These are phyloP conservation scores for Cnemophilus loriae DNA, from an alignment of 2,113 vertebrate species.

Conservation along the genomic window DNA sequence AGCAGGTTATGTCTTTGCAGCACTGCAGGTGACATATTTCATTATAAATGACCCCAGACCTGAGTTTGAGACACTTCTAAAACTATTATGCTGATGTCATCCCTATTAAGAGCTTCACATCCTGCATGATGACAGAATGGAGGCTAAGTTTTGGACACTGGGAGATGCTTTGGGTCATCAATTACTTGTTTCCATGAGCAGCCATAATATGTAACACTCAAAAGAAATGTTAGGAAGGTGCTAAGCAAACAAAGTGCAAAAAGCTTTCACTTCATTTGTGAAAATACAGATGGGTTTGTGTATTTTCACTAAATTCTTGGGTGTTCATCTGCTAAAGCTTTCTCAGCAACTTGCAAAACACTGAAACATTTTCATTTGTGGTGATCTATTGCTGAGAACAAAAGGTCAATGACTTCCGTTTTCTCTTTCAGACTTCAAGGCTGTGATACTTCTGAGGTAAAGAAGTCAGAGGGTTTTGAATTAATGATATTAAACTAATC, in stretches of 20 bases:
- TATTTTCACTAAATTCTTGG: neutral
- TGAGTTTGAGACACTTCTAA: neutral
- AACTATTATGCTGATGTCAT: neutral
- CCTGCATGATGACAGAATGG: neutral
- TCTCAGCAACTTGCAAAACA: neutral
- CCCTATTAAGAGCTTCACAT: neutral
- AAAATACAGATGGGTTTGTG: neutral
- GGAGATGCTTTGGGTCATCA: neutral
- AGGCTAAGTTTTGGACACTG: neutral
- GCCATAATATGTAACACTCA: neutral
- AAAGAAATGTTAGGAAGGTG: neutral
- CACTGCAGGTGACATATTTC: neutral
- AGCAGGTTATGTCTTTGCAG: neutral
- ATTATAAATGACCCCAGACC: neutral
- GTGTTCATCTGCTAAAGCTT: neutral
- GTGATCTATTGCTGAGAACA: neutral
- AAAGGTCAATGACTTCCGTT: neutral
- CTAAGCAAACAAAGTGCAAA: conserved; percentile 6
- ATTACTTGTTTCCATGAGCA: neutral
- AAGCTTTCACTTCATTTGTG: neutral
- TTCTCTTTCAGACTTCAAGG: neutral
- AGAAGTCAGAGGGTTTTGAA: neutral
- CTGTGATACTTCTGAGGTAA: neutral
- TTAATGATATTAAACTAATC: neutral
- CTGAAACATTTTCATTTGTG: neutral